Evolutionary conservation across 1,140 invertebrate genomes (phyloP), one percentile per base, ranked within the genome.

Genomic region (Eurytemora carolleeae): DNA sequence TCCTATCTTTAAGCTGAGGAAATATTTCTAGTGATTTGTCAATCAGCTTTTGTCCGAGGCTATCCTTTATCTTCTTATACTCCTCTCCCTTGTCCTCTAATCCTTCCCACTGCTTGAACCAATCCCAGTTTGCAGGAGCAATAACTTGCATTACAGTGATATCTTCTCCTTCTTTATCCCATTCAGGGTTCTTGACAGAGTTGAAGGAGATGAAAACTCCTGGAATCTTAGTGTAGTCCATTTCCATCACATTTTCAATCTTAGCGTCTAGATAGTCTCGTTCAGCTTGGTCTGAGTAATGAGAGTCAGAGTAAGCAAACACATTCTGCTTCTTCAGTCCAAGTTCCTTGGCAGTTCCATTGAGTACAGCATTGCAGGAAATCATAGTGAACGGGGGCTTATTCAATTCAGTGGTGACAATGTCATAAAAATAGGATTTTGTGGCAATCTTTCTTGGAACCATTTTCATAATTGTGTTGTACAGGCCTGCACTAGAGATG

Each of bases 161-260:
- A 17, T 63, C 63, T 52, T 64, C 25, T 1, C 19, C 17, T 24
- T 31, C 63, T n/a, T 71, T 65, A 20, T 70, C 63, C 65, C 67
- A 73, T 16, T 68, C 67, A 0, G 73, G 68, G 61, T 75, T 73
- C 64, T 74, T 75, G 53, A 72, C 69, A 20, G 72, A 73, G 0
- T 73, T 73, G 54, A 73, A 75, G 7, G 72, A 73, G 20, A 74
- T 67, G 65, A 71, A 75, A 57, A 72, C 62, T 2, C 73, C 15
- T 1, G 72, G 73, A 21, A 70, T 59, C 17, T 72, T 68, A 2
- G 61, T 58, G n/a, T n/a, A n/a, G n/a, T n/a, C n/a, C n/a, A n/a
- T n/a, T n/a, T 70, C 64, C 26, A 67, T 61, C 3, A 67, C 67
- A 20, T 74, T 68, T 24, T 74, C 71, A 2, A 67, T 57, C 15